A percentile compares a stretch with the other conserved stretches of the same genome.
Conservation (phyloP, 2,888 invertebrate species). For the Ceraclea dissimilis region DNA sequence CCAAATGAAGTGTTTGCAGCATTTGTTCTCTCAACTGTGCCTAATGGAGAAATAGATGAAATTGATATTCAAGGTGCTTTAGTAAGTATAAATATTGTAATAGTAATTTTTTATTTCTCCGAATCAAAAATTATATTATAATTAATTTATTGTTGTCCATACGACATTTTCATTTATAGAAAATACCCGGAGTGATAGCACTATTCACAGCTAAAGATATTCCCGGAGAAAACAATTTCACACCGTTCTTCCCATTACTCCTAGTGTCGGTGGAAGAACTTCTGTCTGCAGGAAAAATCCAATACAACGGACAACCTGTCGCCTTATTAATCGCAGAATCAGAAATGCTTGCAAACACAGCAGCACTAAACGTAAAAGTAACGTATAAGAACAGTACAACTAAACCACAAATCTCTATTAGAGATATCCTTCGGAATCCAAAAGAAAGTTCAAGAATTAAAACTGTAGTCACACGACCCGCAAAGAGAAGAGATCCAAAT, state of each 20-base stretch:
- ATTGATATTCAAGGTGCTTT: conserved; percentile 43
- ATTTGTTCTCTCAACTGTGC: conserved; percentile 49
- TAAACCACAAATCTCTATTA: conserved; percentile 38
- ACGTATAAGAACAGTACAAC: conserved; percentile 42
- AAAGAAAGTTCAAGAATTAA: conserved; percentile 39
- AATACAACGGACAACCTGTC: conserved; percentile 67
- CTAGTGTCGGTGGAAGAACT: conserved; percentile 40
- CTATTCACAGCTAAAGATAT: conserved; percentile 61
- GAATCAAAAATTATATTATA: not conserved
- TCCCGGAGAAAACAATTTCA: conserved; percentile 59
- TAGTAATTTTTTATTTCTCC: too few species aligned
- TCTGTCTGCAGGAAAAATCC: conserved; percentile 47
- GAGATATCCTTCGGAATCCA: conserved; percentile 45
- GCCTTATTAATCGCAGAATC: conserved; percentile 64
- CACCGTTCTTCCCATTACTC: conserved; percentile 29
- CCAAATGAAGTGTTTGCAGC: conserved; percentile 59
- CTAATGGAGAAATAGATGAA: conserved; percentile 48
- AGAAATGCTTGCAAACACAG: conserved; percentile 50
- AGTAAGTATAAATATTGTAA: conserved; percentile 36
- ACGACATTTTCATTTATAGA: conserved; percentile 36
- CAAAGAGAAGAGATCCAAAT: conserved; percentile 37
- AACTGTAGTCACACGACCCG: conserved; percentile 32
- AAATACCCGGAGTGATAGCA: conserved; percentile 56
- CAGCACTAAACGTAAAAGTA: conserved; percentile 49
- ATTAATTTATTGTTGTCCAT: too few species aligned